Percentiles rank a stretch among this genome's conserved stretches.
These are phyloP conservation scores for Avahi laniger DNA, from an alignment of 2,797 vertebrate species.

Conservation along the genomic window DNA sequence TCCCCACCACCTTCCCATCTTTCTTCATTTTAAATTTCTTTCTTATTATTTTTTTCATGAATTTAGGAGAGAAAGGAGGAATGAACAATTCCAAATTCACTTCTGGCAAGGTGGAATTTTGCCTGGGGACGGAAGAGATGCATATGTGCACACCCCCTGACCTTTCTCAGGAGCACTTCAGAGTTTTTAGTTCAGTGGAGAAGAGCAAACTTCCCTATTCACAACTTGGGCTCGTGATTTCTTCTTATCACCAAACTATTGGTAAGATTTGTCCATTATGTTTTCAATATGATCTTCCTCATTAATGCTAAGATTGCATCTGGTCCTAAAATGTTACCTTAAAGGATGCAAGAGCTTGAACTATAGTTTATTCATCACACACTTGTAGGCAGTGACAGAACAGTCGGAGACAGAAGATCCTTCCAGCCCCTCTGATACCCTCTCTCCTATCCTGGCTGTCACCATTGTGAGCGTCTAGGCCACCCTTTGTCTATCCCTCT, in stretches of 20 bases:
- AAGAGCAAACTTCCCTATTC: slow-evolving; percentile 86
- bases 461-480: not conserved
- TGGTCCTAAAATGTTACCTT: not conserved
- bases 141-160: slow-evolving; percentile 83
- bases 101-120: slow-evolving; percentile 80
- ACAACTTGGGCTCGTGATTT: slow-evolving; percentile 85
- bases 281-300: not conserved
- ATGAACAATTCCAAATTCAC: not conserved
- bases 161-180: slow-evolving; percentile 88
- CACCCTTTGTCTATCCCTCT: not conserved
- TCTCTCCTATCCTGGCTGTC: not conserved
- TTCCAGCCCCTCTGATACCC: not conserved
- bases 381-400: not conserved
- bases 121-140: slow-evolving; percentile 73
- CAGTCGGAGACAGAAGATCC: not conserved
- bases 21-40: slow-evolving; percentile 41
- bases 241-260: slow-evolving; percentile 90
- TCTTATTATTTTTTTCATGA: slow-evolving; percentile 29
- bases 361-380: not conserved
- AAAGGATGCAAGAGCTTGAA: not conserved
- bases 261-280: slow-evolving; percentile 85
- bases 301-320: not conserved
- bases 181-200: slow-evolving; percentile 84
- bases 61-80: slow-evolving; percentile 77
- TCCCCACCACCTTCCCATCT: not conserved